Base-by-base conservation (phyloP, 2,113 vertebrate genomes). In the Cyanoderma ruficeps region DNA sequence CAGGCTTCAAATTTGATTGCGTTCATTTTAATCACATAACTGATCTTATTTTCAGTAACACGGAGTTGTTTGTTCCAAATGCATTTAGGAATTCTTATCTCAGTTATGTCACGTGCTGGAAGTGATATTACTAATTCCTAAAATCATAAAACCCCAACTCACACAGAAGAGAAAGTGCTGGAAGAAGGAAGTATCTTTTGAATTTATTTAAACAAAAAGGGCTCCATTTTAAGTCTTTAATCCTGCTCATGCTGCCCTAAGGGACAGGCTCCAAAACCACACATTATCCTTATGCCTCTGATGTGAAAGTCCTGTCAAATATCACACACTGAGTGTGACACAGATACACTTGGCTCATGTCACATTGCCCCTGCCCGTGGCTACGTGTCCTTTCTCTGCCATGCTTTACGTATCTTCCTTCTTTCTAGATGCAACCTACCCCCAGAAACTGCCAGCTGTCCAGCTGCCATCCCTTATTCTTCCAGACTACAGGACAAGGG, bases 11-110 rank as follows among this genome's bases (percentile, higher is more conserved):
- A 76, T 74, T 84, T 96, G 92, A 97, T 83, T 96, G 90, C 86
- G 57, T 95, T 93, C 77, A 79, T 97, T 97, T 96, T 92, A 96
- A 96, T 96, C 95, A 94, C 61, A 39, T 76, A 97, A 93, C 87
- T 95, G 90, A 15, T 42, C 83, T 95, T 95, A 92, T 96, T 93
- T 97, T 97, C 96, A 96, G 52, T 86, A 96, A 84, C 76, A 75
- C 10, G 33, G 61, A 92, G 33, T 24, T 96, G 93, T 95, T 96
- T 87, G 41, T 88, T 97, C 91, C 93, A 59, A 96, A 93, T 71
- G 83, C 76, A 80, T 87, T 95, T 91, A 85, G 76, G 83, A 94
- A 91, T 88, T 91, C 87, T 68, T 50, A 79, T 71, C 86, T 96
- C 81, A 83, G 74, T 80, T 90, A 55, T 70, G 47, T 37, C 71